Evolutionary conservation across 1,140 invertebrate species (phyloP).

Genomic region (Brachionus calyciflorus): DNA sequence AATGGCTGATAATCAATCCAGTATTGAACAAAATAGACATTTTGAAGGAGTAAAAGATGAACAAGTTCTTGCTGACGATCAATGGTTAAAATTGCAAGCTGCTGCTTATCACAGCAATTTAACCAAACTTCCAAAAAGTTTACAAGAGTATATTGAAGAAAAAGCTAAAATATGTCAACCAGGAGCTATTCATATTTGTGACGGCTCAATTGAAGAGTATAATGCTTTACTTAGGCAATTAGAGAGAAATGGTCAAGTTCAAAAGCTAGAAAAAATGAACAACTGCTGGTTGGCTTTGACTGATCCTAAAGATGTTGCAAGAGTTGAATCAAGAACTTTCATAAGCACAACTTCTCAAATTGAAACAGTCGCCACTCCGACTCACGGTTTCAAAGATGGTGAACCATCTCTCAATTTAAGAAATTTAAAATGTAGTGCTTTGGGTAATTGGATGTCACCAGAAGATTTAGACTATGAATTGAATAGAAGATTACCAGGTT

Average conservation of each 20-base stretch:
- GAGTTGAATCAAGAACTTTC: conserved; percentile 88
- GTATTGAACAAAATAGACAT: neutral
- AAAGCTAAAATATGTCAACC: conserved; percentile 72
- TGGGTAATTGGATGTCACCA: no score
- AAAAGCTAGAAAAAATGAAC: conserved; percentile 79
- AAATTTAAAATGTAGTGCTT: no score
- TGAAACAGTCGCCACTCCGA: no score
- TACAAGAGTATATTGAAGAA: conserved; percentile 49
- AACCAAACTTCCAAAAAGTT: neutral
- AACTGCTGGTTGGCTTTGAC: no score
- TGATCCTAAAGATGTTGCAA: conserved; percentile 91
- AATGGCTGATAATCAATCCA: no score
- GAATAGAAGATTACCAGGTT: no score
- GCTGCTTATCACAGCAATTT: neutral
- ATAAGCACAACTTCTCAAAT: no score
- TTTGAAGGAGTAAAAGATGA: neutral
- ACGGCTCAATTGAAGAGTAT: conserved; percentile 81
- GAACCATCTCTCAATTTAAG: neutral
- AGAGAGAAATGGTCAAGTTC: conserved; percentile 69
- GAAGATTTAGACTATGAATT: no score
- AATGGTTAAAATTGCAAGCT: neutral
- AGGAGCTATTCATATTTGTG: conserved; percentile 81
- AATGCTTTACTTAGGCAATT: conserved; percentile 64
- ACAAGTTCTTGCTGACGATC: neutral
- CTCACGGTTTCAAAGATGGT: conserved; percentile 51